Base-by-base conservation (phyloP, 2,113 vertebrate genomes). In the Dicentrarchus labrax region DNA sequence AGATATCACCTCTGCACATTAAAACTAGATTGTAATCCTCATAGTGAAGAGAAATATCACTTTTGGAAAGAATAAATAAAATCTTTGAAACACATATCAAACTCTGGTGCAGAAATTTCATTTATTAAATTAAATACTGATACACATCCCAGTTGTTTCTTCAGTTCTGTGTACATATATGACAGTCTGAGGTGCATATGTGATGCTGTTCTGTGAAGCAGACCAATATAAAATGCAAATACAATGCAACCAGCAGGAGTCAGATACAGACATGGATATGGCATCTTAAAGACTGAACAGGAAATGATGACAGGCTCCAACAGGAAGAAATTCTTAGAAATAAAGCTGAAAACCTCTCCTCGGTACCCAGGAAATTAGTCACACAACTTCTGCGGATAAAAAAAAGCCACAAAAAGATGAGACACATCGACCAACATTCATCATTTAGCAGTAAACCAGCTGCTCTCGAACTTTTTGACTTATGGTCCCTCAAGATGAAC, bases 241-340 rank as follows among this genome's bases (percentile, higher is more conserved):
- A n/a, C n/a, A 22, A 43, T 9, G 22, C 48, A 21, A 66, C 6
- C 38, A 62, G 50, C 17, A 22, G 64, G 16, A 1, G 57, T 36
- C 16, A 47, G 22, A 19, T 3, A 62, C 17, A 64, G 36, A 71
- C 6, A 78, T 16, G 9, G 66, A 30, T 51, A 48, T 22, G 21
- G n/a, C 36, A 54, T 61, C 7, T 82, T 61, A 4, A 43, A 62
- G 16, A 70, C 16, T 22, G 9, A 53, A 76, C 65, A 86, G 87
- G 81, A 86, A 81, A 60, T 62, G 38, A 73, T 36, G 64, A 64
- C 6, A 59, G 36, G 30, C 72, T 51, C 73, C 59, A 81, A 82
- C 66, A 76, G 80, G 76, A 89, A 54, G 69, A 76, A 38, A 68
- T 88, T 86, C 66, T 86, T 48, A 84, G 88, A 88, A 90, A 76